Evolutionary conservation across 2,888 invertebrate species (phyloP), one percentile per base, ranked within the genome.

Genomic region (Polietes domitor): DNA sequence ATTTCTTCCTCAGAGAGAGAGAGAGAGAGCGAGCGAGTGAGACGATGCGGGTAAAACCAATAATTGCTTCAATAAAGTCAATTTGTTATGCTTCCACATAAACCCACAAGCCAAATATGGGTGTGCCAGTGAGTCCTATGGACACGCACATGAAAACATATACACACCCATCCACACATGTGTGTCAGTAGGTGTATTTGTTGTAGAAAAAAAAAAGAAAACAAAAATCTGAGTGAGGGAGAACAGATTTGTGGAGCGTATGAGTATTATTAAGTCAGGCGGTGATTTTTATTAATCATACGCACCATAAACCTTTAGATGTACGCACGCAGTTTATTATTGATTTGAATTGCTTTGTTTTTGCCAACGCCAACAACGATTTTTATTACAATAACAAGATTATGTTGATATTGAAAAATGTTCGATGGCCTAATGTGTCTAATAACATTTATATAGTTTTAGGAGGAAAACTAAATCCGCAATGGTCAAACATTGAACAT

Each of bases 51-150:
- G 41, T 19, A 37, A 37, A 15, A 17, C 43, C 41, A 68, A 68
- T 43, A 68, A 68, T 68, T 68, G 68, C 12, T 68, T 43, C 15
- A 68, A 68, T 68, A 43, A 68, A 68, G 24, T 68, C 19, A 68
- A 68, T 68, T 41, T 65, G 65, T 65, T 65, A 68, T 24, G 21
- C 41, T 41, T 65, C 6, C 15, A n/a, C 2, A 58, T 15, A 58
- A 26, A 58, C 10, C 26, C 58, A 15, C 58, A 43, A 43, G 68
- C 21, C 21, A 68, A 41, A 41, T 68, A 1, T 9, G 24, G 41
- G 68, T 10, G 17, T 63, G 26, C 7, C 19, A 24, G 37, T n/a
- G 21, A 37, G 3, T n/a, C 12, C 17, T 41, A 65, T 37, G 65
- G 2, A n/a, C n/a, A 65, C n/a, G 7, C n/a, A 65, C n/a, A 41